Base-by-base conservation (phyloP, 2,113 vertebrate genomes). In the Cygnus buccinator region DNA sequence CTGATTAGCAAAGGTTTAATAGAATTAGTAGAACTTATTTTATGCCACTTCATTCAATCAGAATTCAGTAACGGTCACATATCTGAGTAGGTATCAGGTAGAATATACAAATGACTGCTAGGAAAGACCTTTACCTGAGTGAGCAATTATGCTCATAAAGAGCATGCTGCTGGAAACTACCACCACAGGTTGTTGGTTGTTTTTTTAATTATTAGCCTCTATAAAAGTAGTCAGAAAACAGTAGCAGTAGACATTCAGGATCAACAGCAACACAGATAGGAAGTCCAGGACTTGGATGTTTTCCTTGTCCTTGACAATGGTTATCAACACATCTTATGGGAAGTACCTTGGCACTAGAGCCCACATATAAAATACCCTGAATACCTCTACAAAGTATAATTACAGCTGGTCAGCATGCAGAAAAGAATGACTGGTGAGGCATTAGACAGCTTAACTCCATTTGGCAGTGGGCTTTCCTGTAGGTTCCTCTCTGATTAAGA, bases 361-460 rank as follows among this genome's bases (percentile, higher is more conserved):
- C 37, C 55, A 26, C 22, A 7, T 15, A 26, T 26, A 8, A 46
- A 35, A 35, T 25, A 26, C 31, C 44, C 33, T 37, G 37, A 58
- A 23, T 22, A 68, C 3, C 37, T 58, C 62, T 68, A 62, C 21
- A 55, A 68, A 58, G 33, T 37, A 8, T 25, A 83, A 50, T 46
- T 39, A 33, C 2, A 2, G 76, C 46, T 35, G 44, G 65, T 58
- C 43, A 44, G 46, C 26, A 28, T 74, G 67, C 79, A 80, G 61
- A 73, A 90, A 73, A 84, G 89, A 78, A 68, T 17, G 19, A 67
- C 67, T 84, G 61, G 58, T 48, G 55, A 90, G 80, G 81, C 75
- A 77, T 94, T 48, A 76, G 71, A 83, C 67, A 73, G n/a, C 59
- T 91, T 81, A 59, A 31, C 48, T 74, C 37, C 37, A 61, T 19